Evolutionary conservation across 1,140 invertebrate genomes (phyloP).

Genomic region (Drosophila truncata): DNA sequence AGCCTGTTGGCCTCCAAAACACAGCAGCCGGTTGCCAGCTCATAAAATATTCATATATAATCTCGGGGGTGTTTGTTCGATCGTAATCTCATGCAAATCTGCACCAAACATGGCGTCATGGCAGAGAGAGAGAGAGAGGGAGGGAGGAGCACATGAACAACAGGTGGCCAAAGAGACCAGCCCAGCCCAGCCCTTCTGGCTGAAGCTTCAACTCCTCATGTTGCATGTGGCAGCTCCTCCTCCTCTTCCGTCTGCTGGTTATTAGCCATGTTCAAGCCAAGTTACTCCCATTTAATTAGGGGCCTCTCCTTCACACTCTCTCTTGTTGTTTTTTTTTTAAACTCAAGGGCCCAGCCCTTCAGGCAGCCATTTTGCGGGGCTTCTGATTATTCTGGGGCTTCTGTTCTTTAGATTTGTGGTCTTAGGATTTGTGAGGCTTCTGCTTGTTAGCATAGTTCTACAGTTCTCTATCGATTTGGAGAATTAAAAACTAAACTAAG

Average conservation of each 20-base stretch:
- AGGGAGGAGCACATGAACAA: constrained; percentile 35
- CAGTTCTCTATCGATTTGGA: too few species aligned
- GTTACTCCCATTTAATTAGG: constrained; percentile 77
- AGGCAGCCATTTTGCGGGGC: constrained; percentile 38
- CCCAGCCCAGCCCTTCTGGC: constrained; percentile 44
- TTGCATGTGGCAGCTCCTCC: constrained; percentile 18
- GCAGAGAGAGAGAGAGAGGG: constrained; percentile 11
- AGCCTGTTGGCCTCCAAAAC: constrained; percentile 57
- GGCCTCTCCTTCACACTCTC: constrained; percentile 48
- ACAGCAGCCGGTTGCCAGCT: constrained; percentile 46
- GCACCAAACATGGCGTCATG: constrained; percentile 57
- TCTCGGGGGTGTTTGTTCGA: constrained; percentile 39
- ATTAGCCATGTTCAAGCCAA: constrained; percentile 67
- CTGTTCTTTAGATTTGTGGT: background rate
- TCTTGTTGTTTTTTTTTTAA: background rate
- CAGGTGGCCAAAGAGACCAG: constrained; percentile 44
- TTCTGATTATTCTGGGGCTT: constrained; percentile 10
- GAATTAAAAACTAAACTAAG: background rate
- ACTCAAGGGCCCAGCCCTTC: constrained; percentile 7
- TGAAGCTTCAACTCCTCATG: constrained; percentile 23
- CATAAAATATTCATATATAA: constrained; percentile 47
- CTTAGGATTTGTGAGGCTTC: background rate
- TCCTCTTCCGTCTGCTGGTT: constrained; percentile 45
- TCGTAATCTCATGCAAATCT: constrained; percentile 40
- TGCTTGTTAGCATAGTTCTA: background rate